A percentile compares a stretch with the other conserved stretches of the same genome.
These are phyloP conservation scores for Pantherophis vulpinus DNA, from an alignment of 2,797 vertebrate species.

Conservation along the genomic window DNA sequence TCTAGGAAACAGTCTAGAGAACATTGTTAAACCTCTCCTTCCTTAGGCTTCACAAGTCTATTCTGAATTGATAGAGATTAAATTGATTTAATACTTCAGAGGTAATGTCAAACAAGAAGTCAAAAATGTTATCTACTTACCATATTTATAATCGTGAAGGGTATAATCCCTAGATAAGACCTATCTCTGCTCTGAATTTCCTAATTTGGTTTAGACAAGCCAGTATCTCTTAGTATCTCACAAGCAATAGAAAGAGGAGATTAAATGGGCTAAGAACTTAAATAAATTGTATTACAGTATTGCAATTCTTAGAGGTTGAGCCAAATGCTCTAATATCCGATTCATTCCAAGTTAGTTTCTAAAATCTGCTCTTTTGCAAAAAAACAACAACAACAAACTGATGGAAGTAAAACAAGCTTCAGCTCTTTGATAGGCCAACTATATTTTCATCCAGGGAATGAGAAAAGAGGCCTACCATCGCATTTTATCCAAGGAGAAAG, in stretches of 20 bases:
- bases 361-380: neutral
- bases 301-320: neutral
- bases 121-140: neutral
- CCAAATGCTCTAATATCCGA: slow-evolving; percentile 24
- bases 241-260: neutral
- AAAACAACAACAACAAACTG: neutral
- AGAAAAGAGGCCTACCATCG: neutral
- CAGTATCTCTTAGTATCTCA: neutral
- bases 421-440: neutral
- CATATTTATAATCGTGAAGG: neutral
- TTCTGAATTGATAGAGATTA: neutral
- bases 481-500: slow-evolving; percentile 33
- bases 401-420: neutral
- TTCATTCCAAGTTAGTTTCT: neutral
- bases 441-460: slow-evolving; percentile 11
- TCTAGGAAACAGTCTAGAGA: neutral
- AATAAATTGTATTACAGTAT: neutral
- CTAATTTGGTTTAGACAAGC: neutral
- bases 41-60: neutral
- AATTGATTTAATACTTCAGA: neutral
- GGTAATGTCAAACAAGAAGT: neutral
- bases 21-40: neutral
- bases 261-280: neutral
- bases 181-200: neutral
- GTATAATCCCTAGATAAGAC: neutral